Conservation (phyloP, 2,797 vertebrate species). For the Manis pentadactyla region DNA sequence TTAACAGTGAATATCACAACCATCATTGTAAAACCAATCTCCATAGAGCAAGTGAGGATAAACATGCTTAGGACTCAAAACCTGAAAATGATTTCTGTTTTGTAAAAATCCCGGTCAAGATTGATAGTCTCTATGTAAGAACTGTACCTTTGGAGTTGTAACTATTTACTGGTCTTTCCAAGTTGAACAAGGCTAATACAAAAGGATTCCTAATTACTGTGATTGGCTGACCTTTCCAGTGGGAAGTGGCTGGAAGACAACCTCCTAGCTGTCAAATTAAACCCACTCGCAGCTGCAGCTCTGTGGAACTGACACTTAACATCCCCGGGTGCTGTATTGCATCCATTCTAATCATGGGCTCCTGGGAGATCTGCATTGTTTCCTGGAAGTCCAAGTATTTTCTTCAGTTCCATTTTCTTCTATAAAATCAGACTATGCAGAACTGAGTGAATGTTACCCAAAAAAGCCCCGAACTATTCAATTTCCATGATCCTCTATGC, state of each 20-base stretch:
- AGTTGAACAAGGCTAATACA: constrained; percentile 51
- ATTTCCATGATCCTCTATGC: neutral
- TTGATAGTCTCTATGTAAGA: constrained; percentile 10
- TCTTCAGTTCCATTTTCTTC: neutral
- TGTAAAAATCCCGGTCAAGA: neutral
- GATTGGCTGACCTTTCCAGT: constrained; percentile 64
- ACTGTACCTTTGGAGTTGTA: constrained; percentile 32
- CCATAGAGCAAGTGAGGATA: constrained; percentile 8
- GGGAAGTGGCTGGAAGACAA: constrained; percentile 73
- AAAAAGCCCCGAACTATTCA: neutral
- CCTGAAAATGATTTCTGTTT: constrained; percentile 21
- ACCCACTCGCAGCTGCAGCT: constrained; percentile 56
- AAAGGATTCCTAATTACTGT: constrained; percentile 55
- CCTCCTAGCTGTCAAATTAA: neutral
- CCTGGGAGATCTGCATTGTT: neutral
- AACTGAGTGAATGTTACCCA: neutral
- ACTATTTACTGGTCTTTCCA: constrained; percentile 12
- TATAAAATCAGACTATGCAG: neutral
- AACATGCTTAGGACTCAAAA: neutral
- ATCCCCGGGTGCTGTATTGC: neutral
- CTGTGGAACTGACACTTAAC: constrained; percentile 59
- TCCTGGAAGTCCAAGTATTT: constrained; percentile 43
- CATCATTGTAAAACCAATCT: constrained; percentile 35
- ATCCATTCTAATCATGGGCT: neutral
- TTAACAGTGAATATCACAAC: constrained; percentile 29